Evolutionary conservation across 2,888 invertebrate genomes (phyloP), one percentile per base, ranked within the genome.

Genomic region (Mesorhabditis spiculigera): DNA sequence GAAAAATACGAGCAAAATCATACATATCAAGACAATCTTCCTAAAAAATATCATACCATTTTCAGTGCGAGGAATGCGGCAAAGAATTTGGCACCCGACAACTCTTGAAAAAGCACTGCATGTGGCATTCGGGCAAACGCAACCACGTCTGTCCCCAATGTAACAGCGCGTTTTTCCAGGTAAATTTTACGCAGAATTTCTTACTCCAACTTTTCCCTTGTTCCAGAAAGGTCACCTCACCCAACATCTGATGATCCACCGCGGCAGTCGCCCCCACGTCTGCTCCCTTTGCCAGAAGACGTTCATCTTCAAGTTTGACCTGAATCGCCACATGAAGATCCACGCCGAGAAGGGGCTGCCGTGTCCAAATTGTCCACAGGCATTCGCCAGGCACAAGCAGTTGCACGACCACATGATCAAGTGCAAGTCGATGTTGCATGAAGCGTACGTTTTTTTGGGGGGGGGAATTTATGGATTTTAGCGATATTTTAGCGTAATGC

Each of bases 71-170:
- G 5, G 81, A 83, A 42, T 87, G 87, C 78, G 87, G 87, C 16
- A 87, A 86, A 72, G 86, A 86, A 64, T 87, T 87, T 76, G 87
- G 87, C 41, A 87, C 87, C 66, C 85, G 86, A 28, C 87, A 87
- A 72, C 83, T 87, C 8, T 75, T 87, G 69, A 83, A 86, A 69
- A 85, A 87, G 63, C 87, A 87, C 78, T 86, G 86, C 71, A 84
- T 87, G 81, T 87, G 87, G 82, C 87, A 87, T 77, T 83, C 83
- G 6, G 87, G 87, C 13, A 84, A 87, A 65, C 81, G 87, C 69
- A 85, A 85, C 5, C 87, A 87, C 70, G 83, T 86, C 13, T 87
- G 87, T 75, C 78, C 81, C 4, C 75, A 85, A 41, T 87, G 87
- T 80, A 79, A 81, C 67, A 85, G 86, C 71, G 84, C 83, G 10